phyloP scores from a whole-genome alignment of 2,888 invertebrate species.

The Oxycera nigricornis region DNA sequence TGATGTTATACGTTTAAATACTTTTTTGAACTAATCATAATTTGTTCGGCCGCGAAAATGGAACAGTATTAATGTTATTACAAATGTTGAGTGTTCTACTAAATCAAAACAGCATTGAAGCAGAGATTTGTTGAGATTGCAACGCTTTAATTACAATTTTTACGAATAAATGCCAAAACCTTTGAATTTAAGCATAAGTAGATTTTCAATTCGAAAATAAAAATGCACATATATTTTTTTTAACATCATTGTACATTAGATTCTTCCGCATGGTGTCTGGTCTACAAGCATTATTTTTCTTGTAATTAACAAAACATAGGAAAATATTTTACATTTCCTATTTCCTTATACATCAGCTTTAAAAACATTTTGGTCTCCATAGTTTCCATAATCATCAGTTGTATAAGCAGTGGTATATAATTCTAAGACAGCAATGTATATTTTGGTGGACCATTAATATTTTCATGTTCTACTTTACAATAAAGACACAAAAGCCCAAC shows the following conservation, averaged over 20 bases:
- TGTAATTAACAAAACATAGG: constrained; percentile 23
- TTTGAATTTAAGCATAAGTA: neutral
- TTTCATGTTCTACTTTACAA: neutral
- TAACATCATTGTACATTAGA: constrained; percentile 18
- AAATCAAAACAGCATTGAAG: too few species aligned
- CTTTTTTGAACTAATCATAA: too few species aligned
- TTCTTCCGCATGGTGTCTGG: constrained; percentile 38
- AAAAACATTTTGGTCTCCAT: too few species aligned
- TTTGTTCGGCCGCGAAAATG: too few species aligned
- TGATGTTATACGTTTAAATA: neutral
- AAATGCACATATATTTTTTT: constrained; percentile 41
- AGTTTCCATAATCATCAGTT: too few species aligned
- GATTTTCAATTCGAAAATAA: constrained; percentile 18
- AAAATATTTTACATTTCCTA: constrained; percentile 8
- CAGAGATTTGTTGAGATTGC: neutral
- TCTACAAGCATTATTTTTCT: constrained; percentile 24
- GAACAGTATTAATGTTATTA: too few species aligned
- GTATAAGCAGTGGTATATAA: too few species aligned
- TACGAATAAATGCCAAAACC: neutral
- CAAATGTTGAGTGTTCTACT: too few species aligned
- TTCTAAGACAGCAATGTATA: neutral
- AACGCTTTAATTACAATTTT: neutral
- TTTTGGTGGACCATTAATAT: neutral
- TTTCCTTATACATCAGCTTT: neutral
- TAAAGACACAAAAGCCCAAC: neutral